A percentile compares a stretch with the other conserved stretches of the same genome.
These are phyloP conservation scores for Tarsius wallacei DNA, from an alignment of 2,797 vertebrate genomes.

Conservation along the genomic window DNA sequence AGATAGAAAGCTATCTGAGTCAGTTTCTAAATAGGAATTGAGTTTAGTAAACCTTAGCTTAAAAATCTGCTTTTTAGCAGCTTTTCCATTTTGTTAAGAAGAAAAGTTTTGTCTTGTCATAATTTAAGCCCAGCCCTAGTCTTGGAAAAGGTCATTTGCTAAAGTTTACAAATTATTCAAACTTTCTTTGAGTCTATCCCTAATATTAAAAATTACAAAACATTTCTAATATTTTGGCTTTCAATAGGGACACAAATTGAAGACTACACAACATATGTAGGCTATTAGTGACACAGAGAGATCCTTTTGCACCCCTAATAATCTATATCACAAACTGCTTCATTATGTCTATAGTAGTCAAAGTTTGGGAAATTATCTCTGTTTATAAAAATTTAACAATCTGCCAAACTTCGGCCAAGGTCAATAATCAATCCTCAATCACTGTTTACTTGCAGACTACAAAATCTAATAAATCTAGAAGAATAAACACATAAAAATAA, in stretches of 20 bases:
- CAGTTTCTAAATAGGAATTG: constrained; percentile 89
- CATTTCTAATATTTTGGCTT: constrained; percentile 87
- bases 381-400: constrained; percentile 79
- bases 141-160: constrained; percentile 90
- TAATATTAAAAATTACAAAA: constrained; percentile 87
- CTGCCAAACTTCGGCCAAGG: constrained; percentile 70
- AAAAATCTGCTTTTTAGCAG: constrained; percentile 88
- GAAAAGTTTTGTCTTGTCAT: constrained; percentile 82
- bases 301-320: constrained; percentile 80
- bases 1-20: constrained; percentile 93
- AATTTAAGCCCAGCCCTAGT: constrained; percentile 93
- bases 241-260: constrained; percentile 74
- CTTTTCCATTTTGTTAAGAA: constrained; percentile 79
- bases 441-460: constrained; percentile 82
- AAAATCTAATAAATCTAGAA: constrained; percentile 85
- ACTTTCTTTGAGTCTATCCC: constrained; percentile 87
- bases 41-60: constrained; percentile 89
- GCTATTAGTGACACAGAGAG: constrained; percentile 83
- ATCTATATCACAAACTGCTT: constrained; percentile 81
- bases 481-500: constrained; percentile 78
- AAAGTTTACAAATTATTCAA: constrained; percentile 89
- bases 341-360: constrained; percentile 66
- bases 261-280: constrained; percentile 17
- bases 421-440: constrained; percentile 67
- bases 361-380: constrained; percentile 79